Conservation (phyloP, 1,140 invertebrate genomes). For the Euwallacea fornicatus region DNA sequence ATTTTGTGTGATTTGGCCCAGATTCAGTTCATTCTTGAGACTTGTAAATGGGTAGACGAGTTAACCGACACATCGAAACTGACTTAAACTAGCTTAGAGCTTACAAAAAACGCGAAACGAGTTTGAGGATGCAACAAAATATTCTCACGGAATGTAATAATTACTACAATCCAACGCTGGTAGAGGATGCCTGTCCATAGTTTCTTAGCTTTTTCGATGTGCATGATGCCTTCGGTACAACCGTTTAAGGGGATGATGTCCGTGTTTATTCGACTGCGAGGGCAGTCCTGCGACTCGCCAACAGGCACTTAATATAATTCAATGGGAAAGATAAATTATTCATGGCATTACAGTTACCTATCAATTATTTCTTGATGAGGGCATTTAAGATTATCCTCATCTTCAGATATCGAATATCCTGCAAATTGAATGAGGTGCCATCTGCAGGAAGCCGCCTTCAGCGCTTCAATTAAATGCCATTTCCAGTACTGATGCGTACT, state of each 20-base stretch:
- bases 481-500: neutral
- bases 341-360: neutral
- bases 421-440: neutral
- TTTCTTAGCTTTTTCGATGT: neutral
- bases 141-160: conserved; percentile 7
- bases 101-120: neutral
- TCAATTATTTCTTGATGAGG: neutral
- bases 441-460: neutral
- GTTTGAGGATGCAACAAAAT: neutral
- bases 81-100: too few relatives aligned
- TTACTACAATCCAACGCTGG: neutral
- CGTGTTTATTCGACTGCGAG: too few relatives aligned
- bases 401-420: neutral
- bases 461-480: neutral
- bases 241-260: neutral
- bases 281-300: neutral
- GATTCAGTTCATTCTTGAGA: too few relatives aligned
- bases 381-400: neutral
- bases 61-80: too few relatives aligned
- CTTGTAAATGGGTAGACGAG: too few relatives aligned
- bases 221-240: neutral
- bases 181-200: neutral
- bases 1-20: too few relatives aligned
- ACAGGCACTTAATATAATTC: neutral
- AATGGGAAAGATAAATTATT: conserved; percentile 1